Base-by-base conservation (phyloP, 2,797 vertebrate genomes). In the Onychomys torridus region DNA sequence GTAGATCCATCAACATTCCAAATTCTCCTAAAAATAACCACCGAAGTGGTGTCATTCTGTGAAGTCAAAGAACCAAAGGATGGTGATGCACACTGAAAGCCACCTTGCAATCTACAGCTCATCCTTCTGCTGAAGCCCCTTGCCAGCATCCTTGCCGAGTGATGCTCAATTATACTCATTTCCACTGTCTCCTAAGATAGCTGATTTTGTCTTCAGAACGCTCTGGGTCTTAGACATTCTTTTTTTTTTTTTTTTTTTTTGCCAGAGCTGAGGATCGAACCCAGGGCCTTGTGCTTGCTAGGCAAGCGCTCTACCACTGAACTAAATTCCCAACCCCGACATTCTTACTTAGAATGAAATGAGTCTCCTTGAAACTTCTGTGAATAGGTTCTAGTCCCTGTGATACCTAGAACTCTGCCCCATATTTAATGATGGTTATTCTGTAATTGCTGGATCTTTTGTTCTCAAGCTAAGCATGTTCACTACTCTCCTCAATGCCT, bases 201-300 rank as follows among this genome's bases (percentile, higher is more conserved):
- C 49, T 55, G 13, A 34, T 67, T 67, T 78, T 43, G 19, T 69
- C 43, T 95, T 95, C 76, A 85, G 25, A 67, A 88, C 90, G 11
- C 37, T 76, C 21, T 93, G 32, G 65, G 75, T 95, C 92, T 95
- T 61, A 89, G 81, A 89, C 94, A 52, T 43, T 91, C 52, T 89
- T n/a, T n/a, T n/a, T n/a, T n/a, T n/a, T n/a, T n/a, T n/a, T n/a
- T n/a, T n/a, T n/a, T n/a, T n/a, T n/a, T n/a, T n/a, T n/a, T n/a
- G n/a, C n/a, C n/a, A n/a, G n/a, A n/a, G n/a, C n/a, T n/a, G n/a
- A n/a, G n/a, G n/a, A n/a, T n/a, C n/a, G n/a, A n/a, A n/a, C n/a
- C n/a, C n/a, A n/a, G n/a, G n/a, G n/a, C n/a, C n/a, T n/a, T n/a
- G n/a, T n/a, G n/a, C n/a, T n/a, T n/a, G n/a, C n/a, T n/a, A n/a